Base-by-base conservation (phyloP, 2,797 vertebrate genomes). In the Dicrostonyx torquatus region DNA sequence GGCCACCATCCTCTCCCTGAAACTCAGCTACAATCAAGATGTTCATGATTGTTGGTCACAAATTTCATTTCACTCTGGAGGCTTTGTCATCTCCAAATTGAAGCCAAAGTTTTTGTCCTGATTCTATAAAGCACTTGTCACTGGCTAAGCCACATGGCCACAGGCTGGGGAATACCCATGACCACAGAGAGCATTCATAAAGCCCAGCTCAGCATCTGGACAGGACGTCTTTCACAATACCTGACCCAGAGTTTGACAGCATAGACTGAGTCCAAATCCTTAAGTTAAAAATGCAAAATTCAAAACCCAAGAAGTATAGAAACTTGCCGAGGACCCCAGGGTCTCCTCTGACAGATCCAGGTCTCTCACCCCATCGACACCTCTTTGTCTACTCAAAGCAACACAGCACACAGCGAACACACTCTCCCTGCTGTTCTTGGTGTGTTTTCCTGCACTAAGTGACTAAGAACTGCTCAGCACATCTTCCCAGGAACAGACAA, bases 41-140 rank as follows among this genome's bases (percentile, higher is more conserved):
- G 15, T 9, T 66, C 82, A 66, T 5, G 6, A 84, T n/a, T n/a
- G 43, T n/a, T 45, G 45, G 40, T 79, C 48, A 93, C 48, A 29
- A 60, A 62, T 29, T 88, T 62, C 48, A 53, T 86, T 91, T 73
- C 22, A 22, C 37, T 87, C 60, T n/a, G 24, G 37, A 76, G 85
- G 18, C 55, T 82, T 88, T 43, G 15, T 72, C 86, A 53, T 79
- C 48, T 93, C 89, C 86, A 80, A 66, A 73, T 91, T 55, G 37
- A 90, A 97, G 76, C 31, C 34, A 76, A 50, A 72, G 50, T 90
- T 85, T 90, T 87, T 87, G 70, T 90, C 60, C 79, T 95, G 87
- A 90, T 84, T 89, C 83, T 55, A 64, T 43, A 40, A 76, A 50
- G 18, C 70, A 80, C 43, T 62, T 76, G 83, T 60, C 48, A 50